These are phyloP conservation scores for Uloborus diversus DNA, from an alignment of 1,140 invertebrate species.

Conservation along the genomic window DNA sequence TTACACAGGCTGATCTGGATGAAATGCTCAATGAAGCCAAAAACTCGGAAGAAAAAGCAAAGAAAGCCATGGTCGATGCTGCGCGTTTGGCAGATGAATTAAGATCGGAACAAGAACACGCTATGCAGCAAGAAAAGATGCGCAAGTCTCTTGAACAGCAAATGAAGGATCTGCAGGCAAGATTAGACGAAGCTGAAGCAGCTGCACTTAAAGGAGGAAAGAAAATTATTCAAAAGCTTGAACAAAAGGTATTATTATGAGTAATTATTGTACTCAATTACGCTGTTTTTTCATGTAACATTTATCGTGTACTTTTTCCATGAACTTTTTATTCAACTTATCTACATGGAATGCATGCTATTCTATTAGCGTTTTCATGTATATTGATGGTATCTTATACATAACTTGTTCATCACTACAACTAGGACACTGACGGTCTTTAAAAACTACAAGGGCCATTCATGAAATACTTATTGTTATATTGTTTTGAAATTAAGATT, in stretches of 20 bases:
- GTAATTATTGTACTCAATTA: too few species aligned
- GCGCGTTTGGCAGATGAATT: slow-evolving; percentile 97
- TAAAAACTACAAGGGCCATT: too few species aligned
- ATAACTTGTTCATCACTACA: too few species aligned
- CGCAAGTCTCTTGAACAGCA: slow-evolving; percentile 96
- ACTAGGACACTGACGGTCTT: too few species aligned
- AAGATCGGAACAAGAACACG: slow-evolving; percentile 97
- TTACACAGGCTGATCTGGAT: slow-evolving; percentile 85
- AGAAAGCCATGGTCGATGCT: slow-evolving; percentile 98
- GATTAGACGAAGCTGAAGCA: slow-evolving; percentile 72
- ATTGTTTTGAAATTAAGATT: too few species aligned
- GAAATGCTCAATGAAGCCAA: slow-evolving; percentile 95
- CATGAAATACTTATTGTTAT: too few species aligned
- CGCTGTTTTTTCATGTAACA: too few species aligned
- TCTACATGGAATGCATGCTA: too few species aligned
- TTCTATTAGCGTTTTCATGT: too few species aligned
- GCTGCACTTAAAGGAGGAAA: slow-evolving; percentile 96
- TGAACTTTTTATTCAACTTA: too few species aligned
- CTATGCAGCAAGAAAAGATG: slow-evolving; percentile 96
- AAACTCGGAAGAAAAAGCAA: slow-evolving; percentile 96
- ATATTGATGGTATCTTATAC: too few species aligned
- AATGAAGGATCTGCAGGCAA: slow-evolving; percentile 94
- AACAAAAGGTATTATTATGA: slow-evolving; percentile 62
- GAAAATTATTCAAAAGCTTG: slow-evolving; percentile 74
- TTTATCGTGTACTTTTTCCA: too few species aligned